Percentiles rank a stretch among this genome's conserved stretches.
Evolutionary conservation across 2,113 vertebrate genomes (phyloP).

Genomic region (Dermatemys mawii): DNA sequence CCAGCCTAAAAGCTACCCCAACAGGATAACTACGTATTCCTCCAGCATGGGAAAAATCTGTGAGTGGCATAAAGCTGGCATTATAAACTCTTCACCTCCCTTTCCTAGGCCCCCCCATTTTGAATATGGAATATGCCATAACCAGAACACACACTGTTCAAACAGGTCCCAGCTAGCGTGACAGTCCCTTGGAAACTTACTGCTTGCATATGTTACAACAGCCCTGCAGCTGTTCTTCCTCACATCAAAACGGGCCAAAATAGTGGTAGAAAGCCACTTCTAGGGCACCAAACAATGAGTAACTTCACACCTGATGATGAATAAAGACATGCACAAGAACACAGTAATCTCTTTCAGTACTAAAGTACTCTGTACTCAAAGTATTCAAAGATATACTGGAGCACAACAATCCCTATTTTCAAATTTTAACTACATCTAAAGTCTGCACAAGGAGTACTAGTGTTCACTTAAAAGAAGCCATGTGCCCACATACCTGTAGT

Average conservation of each 20-base stretch:
- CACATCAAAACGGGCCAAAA: not conserved
- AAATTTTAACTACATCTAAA: not conserved
- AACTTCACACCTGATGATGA: not conserved
- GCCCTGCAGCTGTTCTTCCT: not conserved
- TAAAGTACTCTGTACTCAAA: not conserved
- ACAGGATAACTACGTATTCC: not conserved
- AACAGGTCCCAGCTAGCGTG: not conserved
- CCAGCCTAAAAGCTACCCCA: not conserved
- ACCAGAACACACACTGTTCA: not conserved
- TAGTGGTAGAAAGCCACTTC: not conserved
- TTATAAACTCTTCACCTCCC: not conserved
- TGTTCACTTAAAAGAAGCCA: not conserved
- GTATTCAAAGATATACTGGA: not conserved
- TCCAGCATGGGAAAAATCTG: not conserved
- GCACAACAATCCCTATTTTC: not conserved
- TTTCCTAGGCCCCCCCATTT: not conserved
- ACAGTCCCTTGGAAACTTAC: not conserved
- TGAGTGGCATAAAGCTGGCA: not conserved
- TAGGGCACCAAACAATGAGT: not conserved
- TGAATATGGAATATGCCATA: not conserved
- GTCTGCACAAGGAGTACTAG: not conserved
- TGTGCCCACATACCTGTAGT: conserved; percentile 84
- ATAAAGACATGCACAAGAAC: not conserved
- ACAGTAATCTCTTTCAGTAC: not conserved
- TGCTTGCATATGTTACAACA: not conserved